These are phyloP conservation scores for Parotia lawesii DNA, from an alignment of 2,113 vertebrate species.

Conservation along the genomic window DNA sequence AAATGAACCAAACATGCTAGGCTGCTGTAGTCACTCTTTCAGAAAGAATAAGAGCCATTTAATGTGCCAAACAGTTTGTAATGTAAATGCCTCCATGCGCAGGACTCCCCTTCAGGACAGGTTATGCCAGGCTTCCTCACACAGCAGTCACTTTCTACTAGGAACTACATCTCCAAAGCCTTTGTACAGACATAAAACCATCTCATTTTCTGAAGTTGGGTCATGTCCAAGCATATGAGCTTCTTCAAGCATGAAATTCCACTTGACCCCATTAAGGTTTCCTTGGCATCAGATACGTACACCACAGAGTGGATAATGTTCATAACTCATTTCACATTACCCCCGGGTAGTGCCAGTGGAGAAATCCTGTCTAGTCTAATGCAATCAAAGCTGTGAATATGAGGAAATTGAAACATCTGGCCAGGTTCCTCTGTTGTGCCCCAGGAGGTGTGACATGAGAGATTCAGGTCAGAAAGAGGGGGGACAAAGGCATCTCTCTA, in stretches of 20 bases:
- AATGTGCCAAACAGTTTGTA: background rate
- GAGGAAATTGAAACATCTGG: conserved; percentile 53
- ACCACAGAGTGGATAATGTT: conserved; percentile 68
- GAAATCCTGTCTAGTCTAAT: conserved; percentile 58
- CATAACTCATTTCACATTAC: conserved; percentile 72
- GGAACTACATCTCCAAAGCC: conserved; percentile 53
- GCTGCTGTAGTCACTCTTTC: background rate
- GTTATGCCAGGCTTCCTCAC: background rate
- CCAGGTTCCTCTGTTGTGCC: background rate
- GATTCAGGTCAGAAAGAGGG: background rate
- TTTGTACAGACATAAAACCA: conserved; percentile 47
- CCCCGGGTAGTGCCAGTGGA: conserved; percentile 58
- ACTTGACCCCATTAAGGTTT: conserved; percentile 74
- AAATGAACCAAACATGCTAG: background rate
- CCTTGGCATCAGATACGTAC: conserved; percentile 53
- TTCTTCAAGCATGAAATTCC: conserved; percentile 76
- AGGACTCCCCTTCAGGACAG: background rate
- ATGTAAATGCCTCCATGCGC: background rate
- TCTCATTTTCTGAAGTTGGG: conserved; percentile 69
- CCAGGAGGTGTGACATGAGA: background rate
- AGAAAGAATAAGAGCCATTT: background rate
- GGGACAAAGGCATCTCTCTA: background rate
- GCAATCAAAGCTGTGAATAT: conserved; percentile 40
- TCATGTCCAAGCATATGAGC: conserved; percentile 70
- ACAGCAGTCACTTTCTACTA: background rate